Evolutionary conservation across 2,797 vertebrate genomes (phyloP).

Genomic region (Aselliscus stoliczkanus): DNA sequence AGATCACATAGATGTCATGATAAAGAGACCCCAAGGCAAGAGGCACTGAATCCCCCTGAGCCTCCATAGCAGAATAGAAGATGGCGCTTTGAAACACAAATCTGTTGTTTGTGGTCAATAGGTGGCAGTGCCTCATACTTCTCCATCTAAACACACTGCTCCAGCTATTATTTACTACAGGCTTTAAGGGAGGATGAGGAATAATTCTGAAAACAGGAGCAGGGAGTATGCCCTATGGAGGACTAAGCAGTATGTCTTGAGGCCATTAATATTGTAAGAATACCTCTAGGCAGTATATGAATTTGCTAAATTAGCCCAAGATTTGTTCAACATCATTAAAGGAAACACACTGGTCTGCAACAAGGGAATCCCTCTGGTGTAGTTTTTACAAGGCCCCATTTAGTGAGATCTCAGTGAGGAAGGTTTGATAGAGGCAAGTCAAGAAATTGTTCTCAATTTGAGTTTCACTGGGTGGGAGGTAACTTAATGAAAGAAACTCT

Average conservation of each 20-base stretch:
- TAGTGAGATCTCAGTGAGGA: background rate
- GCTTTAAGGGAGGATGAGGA: background rate
- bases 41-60: no score
- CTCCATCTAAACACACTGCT: background rate
- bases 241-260: background rate
- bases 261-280: background rate
- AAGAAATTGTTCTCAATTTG: background rate
- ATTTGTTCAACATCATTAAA: constrained; percentile 14
- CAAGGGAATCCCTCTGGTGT: background rate
- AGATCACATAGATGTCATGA: background rate
- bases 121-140: background rate
- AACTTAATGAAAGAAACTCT: background rate
- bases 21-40: background rate
- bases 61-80: background rate
- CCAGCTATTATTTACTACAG: background rate
- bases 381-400: background rate
- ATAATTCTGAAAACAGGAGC: background rate
- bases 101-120: background rate
- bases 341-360: background rate
- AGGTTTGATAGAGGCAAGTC: background rate
- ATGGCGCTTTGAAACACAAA: background rate
- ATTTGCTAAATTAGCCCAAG: background rate
- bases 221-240: background rate
- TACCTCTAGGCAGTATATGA: background rate
- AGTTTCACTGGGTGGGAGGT: background rate